These are phyloP conservation scores for Hypsopygia costalis DNA, from an alignment of 2,888 invertebrate genomes.

Conservation along the genomic window DNA sequence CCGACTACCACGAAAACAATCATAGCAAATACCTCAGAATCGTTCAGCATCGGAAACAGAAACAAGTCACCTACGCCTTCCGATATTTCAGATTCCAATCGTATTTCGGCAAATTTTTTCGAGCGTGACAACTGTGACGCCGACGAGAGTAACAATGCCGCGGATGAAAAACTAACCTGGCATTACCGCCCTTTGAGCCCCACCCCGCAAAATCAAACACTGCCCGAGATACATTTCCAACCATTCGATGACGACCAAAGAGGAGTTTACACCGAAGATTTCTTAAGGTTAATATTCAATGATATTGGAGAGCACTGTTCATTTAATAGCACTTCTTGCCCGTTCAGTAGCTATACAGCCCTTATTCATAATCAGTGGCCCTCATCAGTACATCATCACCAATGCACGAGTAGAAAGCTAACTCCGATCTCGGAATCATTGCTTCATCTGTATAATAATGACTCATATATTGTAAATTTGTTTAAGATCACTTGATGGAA, in stretches of 20 bases:
- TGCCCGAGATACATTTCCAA: conserved; percentile 75
- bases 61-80: conserved; percentile 65
- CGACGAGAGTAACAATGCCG: conserved; percentile 34
- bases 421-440: conserved; percentile 38
- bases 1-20: conserved; percentile 69
- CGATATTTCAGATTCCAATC: conserved; percentile 54
- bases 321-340: conserved; percentile 42
- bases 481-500: conserved; percentile 84
- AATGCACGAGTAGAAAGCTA: conserved; percentile 49
- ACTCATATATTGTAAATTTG: conserved; percentile 67
- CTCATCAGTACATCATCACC: conserved; percentile 31
- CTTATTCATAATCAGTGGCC: conserved; percentile 30
- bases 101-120: conserved; percentile 43
- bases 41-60: conserved; percentile 64
- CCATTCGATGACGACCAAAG: conserved; percentile 73
- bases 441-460: conserved; percentile 60
- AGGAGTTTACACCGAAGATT: conserved; percentile 67
- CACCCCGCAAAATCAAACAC: conserved; percentile 40
- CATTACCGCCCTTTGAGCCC: conserved; percentile 67
- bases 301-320: conserved; percentile 38
- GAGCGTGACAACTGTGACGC: conserved; percentile 42
- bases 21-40: conserved; percentile 59
- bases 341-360: conserved; percentile 48
- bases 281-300: conserved; percentile 74
- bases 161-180: conserved; percentile 64